Conservation (phyloP, 1,140 invertebrate genomes). For the Ceratina calcarata region DNA sequence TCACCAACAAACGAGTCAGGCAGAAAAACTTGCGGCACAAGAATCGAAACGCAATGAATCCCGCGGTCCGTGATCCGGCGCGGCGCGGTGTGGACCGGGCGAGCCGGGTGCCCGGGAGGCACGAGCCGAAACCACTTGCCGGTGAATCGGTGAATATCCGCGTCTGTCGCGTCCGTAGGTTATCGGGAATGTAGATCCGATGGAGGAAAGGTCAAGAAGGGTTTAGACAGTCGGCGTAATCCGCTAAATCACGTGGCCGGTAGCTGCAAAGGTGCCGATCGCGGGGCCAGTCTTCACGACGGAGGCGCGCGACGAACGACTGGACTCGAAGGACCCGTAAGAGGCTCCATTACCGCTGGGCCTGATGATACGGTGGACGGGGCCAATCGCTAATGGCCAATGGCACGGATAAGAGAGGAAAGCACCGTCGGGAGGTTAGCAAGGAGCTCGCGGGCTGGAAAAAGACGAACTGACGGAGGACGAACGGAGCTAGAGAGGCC, state of each 20-base stretch:
- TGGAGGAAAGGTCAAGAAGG: constrained; percentile 40
- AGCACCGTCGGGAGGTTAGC: constrained; percentile 56
- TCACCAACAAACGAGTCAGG: constrained; percentile 6
- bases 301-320: constrained; percentile 62
- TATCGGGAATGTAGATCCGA: constrained; percentile 51
- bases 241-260: constrained; percentile 59
- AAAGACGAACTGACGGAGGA: constrained; percentile 46
- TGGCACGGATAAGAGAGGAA: constrained; percentile 67
- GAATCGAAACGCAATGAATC: constrained; percentile 13
- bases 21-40: constrained; percentile 30
- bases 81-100: not conserved
- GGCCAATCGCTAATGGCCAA: constrained; percentile 67
- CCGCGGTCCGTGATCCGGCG: not conserved
- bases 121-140: constrained; percentile 33
- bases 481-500: constrained; percentile 29
- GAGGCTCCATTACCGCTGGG: constrained; percentile 64
- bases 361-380: constrained; percentile 64
- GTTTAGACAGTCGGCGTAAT: constrained; percentile 16
- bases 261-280: constrained; percentile 29
- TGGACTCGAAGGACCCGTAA: constrained; percentile 54
- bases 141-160: constrained; percentile 7
- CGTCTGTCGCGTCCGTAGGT: constrained; percentile 20
- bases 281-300: constrained; percentile 37
- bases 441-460: constrained; percentile 44
- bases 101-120: not conserved